phyloP scores from a whole-genome alignment of 2,797 vertebrate species.

The Thaleichthys pacificus region DNA sequence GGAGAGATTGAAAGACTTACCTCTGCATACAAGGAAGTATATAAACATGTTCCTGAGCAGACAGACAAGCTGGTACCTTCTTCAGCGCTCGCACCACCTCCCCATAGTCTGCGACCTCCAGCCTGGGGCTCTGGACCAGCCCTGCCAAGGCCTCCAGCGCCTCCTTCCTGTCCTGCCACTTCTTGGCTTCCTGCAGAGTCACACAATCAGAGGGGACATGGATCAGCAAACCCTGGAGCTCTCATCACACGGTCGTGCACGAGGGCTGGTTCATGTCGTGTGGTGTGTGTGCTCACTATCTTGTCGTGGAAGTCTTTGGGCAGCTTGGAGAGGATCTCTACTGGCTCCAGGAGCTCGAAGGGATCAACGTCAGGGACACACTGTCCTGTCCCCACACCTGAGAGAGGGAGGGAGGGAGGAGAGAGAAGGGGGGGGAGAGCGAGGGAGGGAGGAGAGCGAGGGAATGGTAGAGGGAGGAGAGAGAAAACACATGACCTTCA shows the following conservation, averaged over 20 bases:
- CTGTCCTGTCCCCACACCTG: constrained; percentile 76
- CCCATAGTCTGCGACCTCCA: constrained; percentile 93
- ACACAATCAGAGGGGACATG: constrained; percentile 10
- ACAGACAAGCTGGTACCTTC: constrained; percentile 77
- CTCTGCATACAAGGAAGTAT: too few relatives aligned
- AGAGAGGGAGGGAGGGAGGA: too few relatives aligned
- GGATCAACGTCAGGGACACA: constrained; percentile 86
- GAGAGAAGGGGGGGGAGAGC: too few relatives aligned
- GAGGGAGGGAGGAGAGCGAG: too few relatives aligned
- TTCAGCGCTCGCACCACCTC: constrained; percentile 93
- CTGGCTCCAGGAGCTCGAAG: constrained; percentile 92
- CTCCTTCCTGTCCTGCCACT: constrained; percentile 99
- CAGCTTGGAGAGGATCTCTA: constrained; percentile 93
- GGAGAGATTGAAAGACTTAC: too few relatives aligned
- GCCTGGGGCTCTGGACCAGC: constrained; percentile 89
- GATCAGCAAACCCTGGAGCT: too few relatives aligned
- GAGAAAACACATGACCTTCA: too few relatives aligned
- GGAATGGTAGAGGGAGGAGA: too few relatives aligned
- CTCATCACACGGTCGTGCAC: neutral
- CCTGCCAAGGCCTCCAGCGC: constrained; percentile 88
- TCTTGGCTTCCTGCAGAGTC: constrained; percentile 93
- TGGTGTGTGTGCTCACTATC: constrained; percentile 81
- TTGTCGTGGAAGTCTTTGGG: constrained; percentile 99
- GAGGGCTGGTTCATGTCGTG: too few relatives aligned
- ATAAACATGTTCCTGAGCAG: too few relatives aligned